Conservation (phyloP, 2,797 vertebrate species). For the Carcharodon carcharias region DNA sequence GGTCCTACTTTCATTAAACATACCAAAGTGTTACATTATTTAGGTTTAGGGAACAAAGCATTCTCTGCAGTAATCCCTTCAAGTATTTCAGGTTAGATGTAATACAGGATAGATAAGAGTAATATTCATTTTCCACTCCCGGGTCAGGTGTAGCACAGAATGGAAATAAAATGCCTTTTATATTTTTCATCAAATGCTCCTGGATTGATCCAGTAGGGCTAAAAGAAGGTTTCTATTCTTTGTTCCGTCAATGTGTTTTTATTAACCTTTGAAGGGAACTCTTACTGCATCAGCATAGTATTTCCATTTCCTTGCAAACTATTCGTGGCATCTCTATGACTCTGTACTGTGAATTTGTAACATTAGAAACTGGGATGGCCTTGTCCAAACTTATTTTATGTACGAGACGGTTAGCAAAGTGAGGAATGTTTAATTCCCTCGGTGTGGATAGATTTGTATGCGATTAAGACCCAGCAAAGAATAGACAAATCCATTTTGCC, state of each 20-base stretch:
- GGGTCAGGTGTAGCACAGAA: not conserved
- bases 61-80: not conserved
- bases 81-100: not conserved
- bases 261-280: not conserved
- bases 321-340: not conserved
- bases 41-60: not conserved
- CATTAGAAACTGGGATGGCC: not conserved
- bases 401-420: not conserved
- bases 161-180: not conserved
- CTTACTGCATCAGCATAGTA: not conserved
- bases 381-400: not conserved
- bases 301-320: not conserved
- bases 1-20: not conserved
- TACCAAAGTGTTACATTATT: not conserved
- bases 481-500: slow-evolving; percentile 4
- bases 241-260: not conserved
- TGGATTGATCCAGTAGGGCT: too few species aligned
- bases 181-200: slow-evolving; percentile 8
- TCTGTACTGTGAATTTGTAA: not conserved
- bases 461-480: too few species aligned
- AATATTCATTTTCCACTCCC: not conserved
- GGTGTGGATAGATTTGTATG: not conserved
- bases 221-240: not conserved
- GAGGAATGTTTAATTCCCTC: not conserved
- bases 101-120: not conserved